Base-by-base conservation (phyloP, 2,113 vertebrate genomes). In the Ancistrus triradiatus region DNA sequence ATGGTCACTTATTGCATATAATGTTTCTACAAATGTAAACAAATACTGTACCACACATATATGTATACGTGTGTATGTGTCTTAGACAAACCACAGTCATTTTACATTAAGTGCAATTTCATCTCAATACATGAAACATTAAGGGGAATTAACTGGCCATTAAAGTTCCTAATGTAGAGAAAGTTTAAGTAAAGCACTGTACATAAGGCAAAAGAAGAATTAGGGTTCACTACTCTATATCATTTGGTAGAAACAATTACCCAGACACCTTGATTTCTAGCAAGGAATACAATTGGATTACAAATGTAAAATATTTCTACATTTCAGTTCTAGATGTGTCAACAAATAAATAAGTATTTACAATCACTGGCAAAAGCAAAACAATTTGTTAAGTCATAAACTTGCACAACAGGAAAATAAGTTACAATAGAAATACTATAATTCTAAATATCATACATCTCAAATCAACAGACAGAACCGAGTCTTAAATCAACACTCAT, bases 321-420 rank as follows among this genome's bases (percentile, higher is more conserved):
- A 66, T 25, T 78, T 84, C 77, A 72, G 75, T 79, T 83, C 80
- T 83, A 82, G 85, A 82, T 77, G n/a, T 74, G 83, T 80, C 81
- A 89, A 91, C 88, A 90, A 93, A 95, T 95, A 95, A 97, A 95
- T 96, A 91, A 89, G 73, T 93, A 95, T 94, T 91, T 95, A 97
- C 93, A 96, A 77, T 88, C 81, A 86, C 85, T 86, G 83, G 84
- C 73, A 88, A 86, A 88, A 90, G 82, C 84, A 83, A 62, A 48
- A 83, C 77, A 71, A 83, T 68, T 59, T 69, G 75, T 65, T 68
- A 70, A 68, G 66, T 73, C 74, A 78, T 63, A 72, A 58, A 52
- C 47, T 65, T 66, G 57, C 59, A 67, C 17, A 63, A 75, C 85
- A 83, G 68, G 85, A 85, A 90, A 91, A 91, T 91, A 92, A 92